Evolutionary conservation across 1,140 invertebrate species (phyloP), one percentile per base, ranked within the genome.

Genomic region (Calliopsis andreniformis): DNA sequence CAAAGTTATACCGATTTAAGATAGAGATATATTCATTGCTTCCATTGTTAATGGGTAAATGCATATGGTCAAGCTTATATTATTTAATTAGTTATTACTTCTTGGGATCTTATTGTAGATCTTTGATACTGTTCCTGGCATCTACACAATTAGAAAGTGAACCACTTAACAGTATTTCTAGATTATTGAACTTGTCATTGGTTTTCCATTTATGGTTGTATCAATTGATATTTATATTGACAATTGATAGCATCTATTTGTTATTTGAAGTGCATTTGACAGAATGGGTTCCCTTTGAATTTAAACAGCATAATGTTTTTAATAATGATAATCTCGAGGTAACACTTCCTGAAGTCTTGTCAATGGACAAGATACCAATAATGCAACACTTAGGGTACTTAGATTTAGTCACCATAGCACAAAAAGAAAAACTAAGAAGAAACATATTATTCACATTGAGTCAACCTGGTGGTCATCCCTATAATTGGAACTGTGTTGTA

Each of bases 391-490:
- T 96, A 45, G 96, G 94, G 2, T 95, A 94, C 62, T 91, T 95
- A 43, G 96, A 96, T 88, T 90, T 97, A 4, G 92, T 93, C 64
- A 93, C 93, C 18, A 81, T 96, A 49, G 91, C 95, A 8, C 92
- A 93, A 80, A 94, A 93, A 67, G 94, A 94, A 56, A 84, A 88
- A 55, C 2, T 58, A 2, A 92, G 95, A 76, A 93, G 96, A 75
- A 75, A 88, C 47, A 86, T 93, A 63, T 91, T 97, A 25, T 97
- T 96, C 84, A 93, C 93, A 16, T 88, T 97, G 0, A 96, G 96
- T 63, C 94, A 95, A 85, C 96, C 96, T 58, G 95, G 96, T 30
- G 95, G 95, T 59, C 96, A 96, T 89, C 95, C 96, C 2, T 95
- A 95, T 76, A 96, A 95, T 79, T 97, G 96, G 96, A 96, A 95